phyloP scores from a whole-genome alignment of 2,888 invertebrate species.

The Eristalis pertinax region DNA sequence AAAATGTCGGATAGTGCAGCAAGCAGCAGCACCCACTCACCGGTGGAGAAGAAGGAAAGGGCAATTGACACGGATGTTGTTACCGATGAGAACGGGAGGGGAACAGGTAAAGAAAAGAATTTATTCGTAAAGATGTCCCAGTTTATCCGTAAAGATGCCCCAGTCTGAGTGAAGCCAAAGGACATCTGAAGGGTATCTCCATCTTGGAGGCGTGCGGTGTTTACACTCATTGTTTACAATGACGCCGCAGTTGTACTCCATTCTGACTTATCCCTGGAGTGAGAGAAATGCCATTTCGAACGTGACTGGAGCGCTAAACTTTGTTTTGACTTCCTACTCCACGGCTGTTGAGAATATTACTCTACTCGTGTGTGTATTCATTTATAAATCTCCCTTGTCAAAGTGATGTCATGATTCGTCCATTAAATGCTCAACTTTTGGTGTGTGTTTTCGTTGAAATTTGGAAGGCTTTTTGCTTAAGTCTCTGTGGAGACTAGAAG shows the following conservation, averaged over 20 bases:
- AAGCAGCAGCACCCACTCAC: slow-evolving; percentile 36
- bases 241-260: not conserved
- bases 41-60: slow-evolving; percentile 42
- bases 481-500: not conserved
- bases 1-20: slow-evolving; percentile 58
- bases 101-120: slow-evolving; percentile 49
- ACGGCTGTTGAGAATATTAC: not conserved
- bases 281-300: not conserved
- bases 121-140: not conserved
- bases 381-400: not conserved
- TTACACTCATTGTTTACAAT: not conserved
- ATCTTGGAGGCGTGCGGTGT: slow-evolving; percentile 8
- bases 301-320: not conserved
- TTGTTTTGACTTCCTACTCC: not conserved
- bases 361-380: not conserved
- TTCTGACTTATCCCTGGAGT: not conserved
- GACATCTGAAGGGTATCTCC: slow-evolving; percentile 66
- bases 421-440: not conserved
- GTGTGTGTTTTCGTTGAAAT: not conserved
- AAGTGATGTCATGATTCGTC: not conserved
- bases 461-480: not conserved
- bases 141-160: not conserved
- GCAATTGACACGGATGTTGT: not conserved
- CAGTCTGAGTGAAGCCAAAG: slow-evolving; percentile 33
- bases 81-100: not conserved